Base-by-base conservation (phyloP, 2,113 vertebrate genomes). In the Protobothrops mucrosquamatus region DNA sequence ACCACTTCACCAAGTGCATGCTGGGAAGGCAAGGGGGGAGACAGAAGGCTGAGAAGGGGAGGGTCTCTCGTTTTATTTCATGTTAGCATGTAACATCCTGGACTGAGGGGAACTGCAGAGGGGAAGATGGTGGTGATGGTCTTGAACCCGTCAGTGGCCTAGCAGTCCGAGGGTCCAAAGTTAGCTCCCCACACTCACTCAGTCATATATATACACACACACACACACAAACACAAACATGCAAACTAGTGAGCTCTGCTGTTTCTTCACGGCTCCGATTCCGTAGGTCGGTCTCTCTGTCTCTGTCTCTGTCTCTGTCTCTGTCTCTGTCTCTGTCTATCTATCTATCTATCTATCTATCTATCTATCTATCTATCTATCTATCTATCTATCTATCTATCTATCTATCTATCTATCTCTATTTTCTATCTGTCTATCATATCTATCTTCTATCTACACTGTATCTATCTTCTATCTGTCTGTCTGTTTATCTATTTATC, bases 1-100 rank as follows among this genome's bases (percentile, higher is more conserved):
- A 99, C 99, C 99, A 99, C 97, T 99, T 99, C 95, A 99, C 98
- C 12, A 98, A 98, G 96, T 99, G 99, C 96, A 98, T 98, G 0
- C 99, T 99, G 97, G 18, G 46, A 91, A 56, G 3, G 23, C 0
- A 2, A 52, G 57, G 10, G 34, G 46, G 15, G 48, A 4, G 8
- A 23, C 18, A 3, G 23, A 11, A 4, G 2, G 10, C 4, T 10
- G 51, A 14, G 6, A 56, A 29, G 3, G n/a, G 2, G 8, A 20
- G 22, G 18, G 6, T 39, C 69, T 39, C 18, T 81, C 18, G 1
- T 2, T 3, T 23, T 15, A 11, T 10, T 3, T 0, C 0, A 0
- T 87, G 29, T 26, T 22, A 11, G 18, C 59, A 4, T 4, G 4
- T 39, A 91, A 34, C 29, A 15, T 64, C 89, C 20, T 8, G 3